Evolutionary conservation across 2,888 invertebrate genomes (phyloP).

Genomic region (Plusia festucae): DNA sequence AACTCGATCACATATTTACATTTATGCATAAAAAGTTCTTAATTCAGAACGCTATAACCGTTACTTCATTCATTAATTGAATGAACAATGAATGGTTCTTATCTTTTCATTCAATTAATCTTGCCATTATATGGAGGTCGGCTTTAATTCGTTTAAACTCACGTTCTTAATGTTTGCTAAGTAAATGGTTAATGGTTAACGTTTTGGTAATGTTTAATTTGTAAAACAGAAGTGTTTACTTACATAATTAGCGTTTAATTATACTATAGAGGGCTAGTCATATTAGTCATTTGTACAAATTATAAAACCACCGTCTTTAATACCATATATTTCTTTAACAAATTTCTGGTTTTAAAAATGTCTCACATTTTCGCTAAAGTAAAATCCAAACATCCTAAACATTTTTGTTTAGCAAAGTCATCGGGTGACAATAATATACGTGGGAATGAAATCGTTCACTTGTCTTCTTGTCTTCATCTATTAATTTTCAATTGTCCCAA

Average conservation of each 20-base stretch:
- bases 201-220: constrained; percentile 48
- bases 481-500: constrained; percentile 1
- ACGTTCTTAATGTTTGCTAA: constrained; percentile 35
- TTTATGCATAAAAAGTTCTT: constrained; percentile 53
- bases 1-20: constrained; percentile 34
- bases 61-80: constrained; percentile 64
- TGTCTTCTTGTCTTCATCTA: too few species aligned
- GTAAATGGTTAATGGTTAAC: constrained; percentile 45
- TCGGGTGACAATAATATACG: background rate
- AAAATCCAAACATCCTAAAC: background rate
- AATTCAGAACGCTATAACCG: constrained; percentile 55
- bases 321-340: too few species aligned
- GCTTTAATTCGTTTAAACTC: constrained; percentile 62
- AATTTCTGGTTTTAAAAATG: too few species aligned
- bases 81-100: constrained; percentile 64
- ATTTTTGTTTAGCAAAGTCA: background rate
- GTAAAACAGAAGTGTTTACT: constrained; percentile 36
- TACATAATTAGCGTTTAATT: constrained; percentile 38
- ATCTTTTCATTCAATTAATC: constrained; percentile 75
- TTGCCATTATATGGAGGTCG: constrained; percentile 62
- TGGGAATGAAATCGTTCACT: background rate
- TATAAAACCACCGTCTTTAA: constrained; percentile 6
- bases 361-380: too few species aligned
- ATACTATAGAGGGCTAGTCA: constrained; percentile 21
- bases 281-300: constrained; percentile 31